These are phyloP conservation scores for Thrips palmi DNA, from an alignment of 1,140 invertebrate genomes.

Conservation along the genomic window DNA sequence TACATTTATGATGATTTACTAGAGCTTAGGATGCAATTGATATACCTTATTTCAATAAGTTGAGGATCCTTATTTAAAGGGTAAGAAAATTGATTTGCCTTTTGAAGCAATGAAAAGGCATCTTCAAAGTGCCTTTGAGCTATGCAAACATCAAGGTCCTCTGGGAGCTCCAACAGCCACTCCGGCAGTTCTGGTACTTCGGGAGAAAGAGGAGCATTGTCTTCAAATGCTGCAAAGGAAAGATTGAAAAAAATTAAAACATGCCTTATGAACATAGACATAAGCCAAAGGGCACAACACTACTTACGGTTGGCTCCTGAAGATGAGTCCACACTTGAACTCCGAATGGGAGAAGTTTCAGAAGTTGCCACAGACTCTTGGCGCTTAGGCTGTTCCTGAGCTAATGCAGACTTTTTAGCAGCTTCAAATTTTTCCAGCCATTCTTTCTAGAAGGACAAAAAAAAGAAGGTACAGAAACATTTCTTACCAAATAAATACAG, in stretches of 20 bases:
- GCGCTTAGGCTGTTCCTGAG: slow-evolving; percentile 41
- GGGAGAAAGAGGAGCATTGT: slow-evolving; percentile 25
- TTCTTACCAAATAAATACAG: not conserved
- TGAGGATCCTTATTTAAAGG: slow-evolving; percentile 13
- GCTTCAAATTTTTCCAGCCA: slow-evolving; percentile 89
- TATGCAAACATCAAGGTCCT: slow-evolving; percentile 90
- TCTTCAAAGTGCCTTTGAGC: slow-evolving; percentile 96
- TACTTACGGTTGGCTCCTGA: slow-evolving; percentile 21
- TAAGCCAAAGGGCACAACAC: slow-evolving; percentile 6
- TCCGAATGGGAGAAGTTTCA: slow-evolving; percentile 22
- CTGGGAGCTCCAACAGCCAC: slow-evolving; percentile 81
- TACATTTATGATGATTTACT: not conserved
- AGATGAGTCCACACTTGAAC: slow-evolving; percentile 30
- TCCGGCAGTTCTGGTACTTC: slow-evolving; percentile 40
- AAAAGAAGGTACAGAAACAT: slow-evolving; percentile 10
- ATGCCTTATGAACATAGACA: not conserved
- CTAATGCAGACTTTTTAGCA: slow-evolving; percentile 67
- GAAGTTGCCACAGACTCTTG: slow-evolving; percentile 20
- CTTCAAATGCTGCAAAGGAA: slow-evolving; percentile 24
- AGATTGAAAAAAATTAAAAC: slow-evolving; percentile 1
- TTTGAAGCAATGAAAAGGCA: slow-evolving; percentile 70
- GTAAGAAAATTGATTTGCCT: slow-evolving; percentile 34
- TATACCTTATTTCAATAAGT: slow-evolving; percentile 6
- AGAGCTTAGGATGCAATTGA: not conserved
- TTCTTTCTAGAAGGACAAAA: slow-evolving; percentile 44